Evolutionary conservation across 2,888 invertebrate species (phyloP).

Genomic region (Ormyrus thymus): DNA sequence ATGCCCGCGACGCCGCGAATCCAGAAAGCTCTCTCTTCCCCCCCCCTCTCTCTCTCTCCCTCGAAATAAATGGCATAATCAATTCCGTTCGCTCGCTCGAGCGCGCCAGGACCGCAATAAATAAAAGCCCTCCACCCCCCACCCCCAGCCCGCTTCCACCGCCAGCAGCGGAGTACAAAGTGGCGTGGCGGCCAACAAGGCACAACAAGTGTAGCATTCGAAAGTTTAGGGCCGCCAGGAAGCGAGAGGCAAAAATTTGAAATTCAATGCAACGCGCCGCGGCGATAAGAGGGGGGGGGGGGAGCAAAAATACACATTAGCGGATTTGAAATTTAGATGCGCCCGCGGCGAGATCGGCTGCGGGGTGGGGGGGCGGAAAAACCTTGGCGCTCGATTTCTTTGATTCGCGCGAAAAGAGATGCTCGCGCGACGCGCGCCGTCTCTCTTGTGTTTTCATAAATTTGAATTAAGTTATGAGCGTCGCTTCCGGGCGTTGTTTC

Average conservation of each 20-base stretch:
- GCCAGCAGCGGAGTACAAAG: background rate
- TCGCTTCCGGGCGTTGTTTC: no score
- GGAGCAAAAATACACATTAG: slow-evolving; percentile 73
- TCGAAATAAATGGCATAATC: slow-evolving; percentile 46
- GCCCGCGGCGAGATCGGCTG: slow-evolving; percentile 48
- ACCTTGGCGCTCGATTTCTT: slow-evolving; percentile 40
- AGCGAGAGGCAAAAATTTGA: slow-evolving; percentile 64
- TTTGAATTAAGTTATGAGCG: slow-evolving; percentile 4
- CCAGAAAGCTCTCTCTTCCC: background rate
- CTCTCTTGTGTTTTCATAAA: slow-evolving; percentile 18
- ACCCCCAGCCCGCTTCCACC: no score
- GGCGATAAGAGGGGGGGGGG: slow-evolving; percentile 64
- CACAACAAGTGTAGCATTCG: background rate
- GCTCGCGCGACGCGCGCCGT: background rate
- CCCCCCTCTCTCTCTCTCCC: background rate
- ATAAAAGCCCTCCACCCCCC: slow-evolving; percentile 37
- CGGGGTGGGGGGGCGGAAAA: background rate
- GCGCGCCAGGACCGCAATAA: slow-evolving; percentile 32
- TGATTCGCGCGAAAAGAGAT: slow-evolving; percentile 25
- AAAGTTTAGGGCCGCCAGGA: slow-evolving; percentile 35
- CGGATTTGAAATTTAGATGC: slow-evolving; percentile 72
- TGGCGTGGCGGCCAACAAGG: background rate
- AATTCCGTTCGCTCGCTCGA: slow-evolving; percentile 18
- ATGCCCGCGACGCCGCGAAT: background rate
- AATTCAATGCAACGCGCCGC: slow-evolving; percentile 67